Conservation (phyloP, 2,797 vertebrate species). For the Lagodon rhomboides region DNA sequence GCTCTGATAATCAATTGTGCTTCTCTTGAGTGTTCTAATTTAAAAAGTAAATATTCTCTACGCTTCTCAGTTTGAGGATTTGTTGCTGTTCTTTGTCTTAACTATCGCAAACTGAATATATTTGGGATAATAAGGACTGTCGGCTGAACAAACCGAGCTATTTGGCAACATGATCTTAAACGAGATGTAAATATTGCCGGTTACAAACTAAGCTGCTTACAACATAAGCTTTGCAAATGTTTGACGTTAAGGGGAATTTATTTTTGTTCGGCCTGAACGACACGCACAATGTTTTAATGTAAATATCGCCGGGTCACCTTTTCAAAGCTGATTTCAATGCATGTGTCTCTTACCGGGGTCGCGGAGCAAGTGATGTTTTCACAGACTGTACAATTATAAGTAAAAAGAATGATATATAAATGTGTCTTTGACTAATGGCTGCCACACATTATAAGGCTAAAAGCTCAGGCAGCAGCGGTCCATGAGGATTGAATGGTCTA, state of each 20-base stretch:
- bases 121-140: neutral
- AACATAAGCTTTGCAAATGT: neutral
- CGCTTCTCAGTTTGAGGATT: neutral
- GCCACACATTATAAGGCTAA: neutral
- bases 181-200: too few relatives aligned
- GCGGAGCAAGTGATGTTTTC: neutral
- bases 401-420: too few relatives aligned
- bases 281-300: neutral
- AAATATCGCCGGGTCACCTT: neutral
- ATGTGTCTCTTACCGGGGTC: too few relatives aligned
- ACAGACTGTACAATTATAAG: too few relatives aligned
- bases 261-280: neutral
- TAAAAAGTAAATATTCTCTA: neutral
- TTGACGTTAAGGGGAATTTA: neutral
- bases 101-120: neutral
- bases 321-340: too few relatives aligned
- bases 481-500: slow-evolving; percentile 27
- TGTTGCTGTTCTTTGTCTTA: neutral
- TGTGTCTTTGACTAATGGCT: neutral
- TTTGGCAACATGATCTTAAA: neutral
- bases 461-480: slow-evolving; percentile 1
- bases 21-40: neutral
- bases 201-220: neutral
- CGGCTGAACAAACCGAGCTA: neutral
- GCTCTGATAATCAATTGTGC: neutral